phyloP scores from a whole-genome alignment of 1,140 invertebrate genomes.

The Charaxes varanes region DNA sequence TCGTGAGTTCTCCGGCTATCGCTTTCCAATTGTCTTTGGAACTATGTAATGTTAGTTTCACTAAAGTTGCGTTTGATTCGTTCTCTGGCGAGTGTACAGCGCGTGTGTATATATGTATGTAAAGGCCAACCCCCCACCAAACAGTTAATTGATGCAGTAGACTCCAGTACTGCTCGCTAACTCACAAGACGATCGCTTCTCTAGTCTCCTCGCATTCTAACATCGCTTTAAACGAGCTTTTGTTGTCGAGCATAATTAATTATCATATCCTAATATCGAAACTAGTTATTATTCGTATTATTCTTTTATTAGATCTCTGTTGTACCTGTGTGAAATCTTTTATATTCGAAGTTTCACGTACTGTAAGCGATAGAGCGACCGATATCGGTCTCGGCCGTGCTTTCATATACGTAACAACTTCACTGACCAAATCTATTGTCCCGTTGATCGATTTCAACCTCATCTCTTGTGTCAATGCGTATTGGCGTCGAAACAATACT shows the following conservation, averaged over 20 bases:
- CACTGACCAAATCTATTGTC: slow-evolving; percentile 37
- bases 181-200: slow-evolving; percentile 60
- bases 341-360: slow-evolving; percentile 64
- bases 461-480: slow-evolving; percentile 37
- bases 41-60: slow-evolving; percentile 1
- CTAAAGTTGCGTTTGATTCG: slow-evolving; percentile 28
- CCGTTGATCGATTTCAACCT: slow-evolving; percentile 36
- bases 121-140: slow-evolving; percentile 43
- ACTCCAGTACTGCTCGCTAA: slow-evolving; percentile 58
- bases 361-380: slow-evolving; percentile 53
- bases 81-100: slow-evolving; percentile 31
- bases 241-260: slow-evolving; percentile 68
- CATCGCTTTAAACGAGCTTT: slow-evolving; percentile 58
- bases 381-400: slow-evolving; percentile 47
- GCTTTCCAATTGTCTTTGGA: slow-evolving; percentile 2
- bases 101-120: slow-evolving; percentile 50
- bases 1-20: too few relatives aligned
- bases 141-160: slow-evolving; percentile 72
- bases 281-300: slow-evolving; percentile 72
- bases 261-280: slow-evolving; percentile 65
- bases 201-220: slow-evolving; percentile 70
- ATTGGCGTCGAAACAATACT: slow-evolving; percentile 60
- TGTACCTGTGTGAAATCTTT: slow-evolving; percentile 69
- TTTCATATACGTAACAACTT: slow-evolving; percentile 45
- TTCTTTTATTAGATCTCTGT: slow-evolving; percentile 73